Percentiles rank a stretch among this genome's conserved stretches.
These are phyloP conservation scores for Trypoxylon attenuatum DNA, from an alignment of 2,888 invertebrate genomes.

Conservation along the genomic window DNA sequence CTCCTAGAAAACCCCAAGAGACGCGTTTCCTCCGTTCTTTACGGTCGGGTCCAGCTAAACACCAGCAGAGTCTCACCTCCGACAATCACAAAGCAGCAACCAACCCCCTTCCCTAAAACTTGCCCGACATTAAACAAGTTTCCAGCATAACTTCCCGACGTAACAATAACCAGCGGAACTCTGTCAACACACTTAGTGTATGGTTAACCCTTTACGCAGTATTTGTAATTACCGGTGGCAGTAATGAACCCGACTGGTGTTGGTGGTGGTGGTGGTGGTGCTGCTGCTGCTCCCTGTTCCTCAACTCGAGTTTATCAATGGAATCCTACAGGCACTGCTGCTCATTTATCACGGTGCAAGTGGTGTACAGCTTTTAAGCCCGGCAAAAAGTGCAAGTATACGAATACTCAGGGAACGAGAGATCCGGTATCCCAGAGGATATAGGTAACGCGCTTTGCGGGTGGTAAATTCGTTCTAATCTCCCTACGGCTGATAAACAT, in stretches of 20 bases:
- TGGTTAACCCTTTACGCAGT: constrained; percentile 10
- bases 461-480: background rate
- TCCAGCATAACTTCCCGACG: constrained; percentile 1
- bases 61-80: background rate
- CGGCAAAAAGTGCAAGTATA: too few relatives aligned
- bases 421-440: too few relatives aligned
- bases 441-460: too few relatives aligned
- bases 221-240: constrained; percentile 2
- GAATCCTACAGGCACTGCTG: too few relatives aligned
- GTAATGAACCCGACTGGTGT: background rate
- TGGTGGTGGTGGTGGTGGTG: too few relatives aligned
- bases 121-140: constrained; percentile 6
- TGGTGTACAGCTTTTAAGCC: too few relatives aligned
- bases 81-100: background rate
- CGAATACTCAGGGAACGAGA: too few relatives aligned
- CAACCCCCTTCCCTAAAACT: too few relatives aligned
- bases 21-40: constrained; percentile 2
- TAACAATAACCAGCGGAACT: constrained; percentile 10
- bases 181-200: constrained; percentile 6
- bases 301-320: background rate
- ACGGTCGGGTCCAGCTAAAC: background rate
- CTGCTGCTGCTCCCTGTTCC: background rate
- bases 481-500: background rate
- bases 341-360: too few relatives aligned
- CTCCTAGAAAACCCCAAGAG: background rate